These are phyloP conservation scores for Manis crassicaudata DNA, from an alignment of 2,797 vertebrate genomes.

Conservation along the genomic window DNA sequence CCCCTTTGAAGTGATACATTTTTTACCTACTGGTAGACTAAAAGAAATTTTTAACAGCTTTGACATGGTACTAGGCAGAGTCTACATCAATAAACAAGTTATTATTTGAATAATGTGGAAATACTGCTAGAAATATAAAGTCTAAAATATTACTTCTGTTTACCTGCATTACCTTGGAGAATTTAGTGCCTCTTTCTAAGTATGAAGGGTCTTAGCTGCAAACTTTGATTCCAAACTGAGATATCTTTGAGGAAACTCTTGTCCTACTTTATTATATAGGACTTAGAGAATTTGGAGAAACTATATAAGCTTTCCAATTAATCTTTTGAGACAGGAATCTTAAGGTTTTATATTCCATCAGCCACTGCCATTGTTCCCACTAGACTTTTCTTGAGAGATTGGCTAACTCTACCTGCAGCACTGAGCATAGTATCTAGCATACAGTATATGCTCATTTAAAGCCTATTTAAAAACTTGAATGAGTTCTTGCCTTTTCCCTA, in stretches of 20 bases:
- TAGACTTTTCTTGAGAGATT: neutral
- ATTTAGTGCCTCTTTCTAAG: neutral
- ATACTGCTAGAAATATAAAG: neutral
- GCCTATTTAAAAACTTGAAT: neutral
- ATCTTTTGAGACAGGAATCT: neutral
- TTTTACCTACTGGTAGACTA: neutral
- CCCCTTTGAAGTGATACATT: neutral
- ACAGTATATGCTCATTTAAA: conserved; percentile 5
- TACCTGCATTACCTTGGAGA: neutral
- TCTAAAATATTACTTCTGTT: neutral
- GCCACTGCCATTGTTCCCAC: neutral
- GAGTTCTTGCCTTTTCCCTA: neutral
- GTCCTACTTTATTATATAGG: neutral
- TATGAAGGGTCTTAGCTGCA: neutral
- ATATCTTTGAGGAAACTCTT: neutral
- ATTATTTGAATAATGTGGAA: neutral
- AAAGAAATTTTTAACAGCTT: neutral
- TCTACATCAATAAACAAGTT: neutral
- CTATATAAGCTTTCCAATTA: neutral
- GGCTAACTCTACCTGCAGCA: neutral
- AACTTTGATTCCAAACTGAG: neutral
- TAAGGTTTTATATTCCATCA: neutral
- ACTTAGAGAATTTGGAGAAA: neutral
- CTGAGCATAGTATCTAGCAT: neutral
- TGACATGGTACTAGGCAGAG: neutral